phyloP scores from a whole-genome alignment of 2,113 vertebrate genomes.

The Grammomys surdaster region DNA sequence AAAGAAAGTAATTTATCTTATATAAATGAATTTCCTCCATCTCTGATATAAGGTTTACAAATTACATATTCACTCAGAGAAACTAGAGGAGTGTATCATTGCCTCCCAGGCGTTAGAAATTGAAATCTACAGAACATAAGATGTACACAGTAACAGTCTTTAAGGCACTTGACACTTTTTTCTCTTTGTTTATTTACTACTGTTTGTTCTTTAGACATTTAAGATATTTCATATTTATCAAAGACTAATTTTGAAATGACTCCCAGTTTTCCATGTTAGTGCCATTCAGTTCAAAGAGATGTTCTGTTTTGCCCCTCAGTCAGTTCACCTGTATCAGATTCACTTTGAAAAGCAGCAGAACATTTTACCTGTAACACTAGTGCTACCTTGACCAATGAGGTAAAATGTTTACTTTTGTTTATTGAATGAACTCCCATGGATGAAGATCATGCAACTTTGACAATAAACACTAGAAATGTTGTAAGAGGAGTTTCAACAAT shows the following conservation, averaged over 20 bases:
- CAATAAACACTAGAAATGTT: neutral
- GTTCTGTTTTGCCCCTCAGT: slow-evolving; percentile 24
- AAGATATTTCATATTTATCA: slow-evolving; percentile 1
- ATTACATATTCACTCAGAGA: neutral
- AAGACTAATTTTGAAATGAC: neutral
- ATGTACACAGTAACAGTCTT: neutral
- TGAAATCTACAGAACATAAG: neutral
- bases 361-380: neutral
- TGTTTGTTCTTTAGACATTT: neutral
- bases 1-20: neutral
- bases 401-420: neutral
- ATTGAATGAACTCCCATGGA: slow-evolving; percentile 1
- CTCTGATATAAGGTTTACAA: slow-evolving; percentile 3
- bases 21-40: neutral
- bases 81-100: neutral
- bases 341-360: neutral
- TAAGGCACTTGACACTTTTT: neutral
- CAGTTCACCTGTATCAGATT: neutral
- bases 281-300: neutral
- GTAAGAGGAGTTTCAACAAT: neutral
- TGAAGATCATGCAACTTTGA: slow-evolving; percentile 18
- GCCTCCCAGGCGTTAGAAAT: neutral
- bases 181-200: neutral
- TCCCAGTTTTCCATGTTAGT: neutral
- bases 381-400: neutral